Evolutionary conservation across 2,113 vertebrate genomes (phyloP).

Genomic region (Sterna hirundo): DNA sequence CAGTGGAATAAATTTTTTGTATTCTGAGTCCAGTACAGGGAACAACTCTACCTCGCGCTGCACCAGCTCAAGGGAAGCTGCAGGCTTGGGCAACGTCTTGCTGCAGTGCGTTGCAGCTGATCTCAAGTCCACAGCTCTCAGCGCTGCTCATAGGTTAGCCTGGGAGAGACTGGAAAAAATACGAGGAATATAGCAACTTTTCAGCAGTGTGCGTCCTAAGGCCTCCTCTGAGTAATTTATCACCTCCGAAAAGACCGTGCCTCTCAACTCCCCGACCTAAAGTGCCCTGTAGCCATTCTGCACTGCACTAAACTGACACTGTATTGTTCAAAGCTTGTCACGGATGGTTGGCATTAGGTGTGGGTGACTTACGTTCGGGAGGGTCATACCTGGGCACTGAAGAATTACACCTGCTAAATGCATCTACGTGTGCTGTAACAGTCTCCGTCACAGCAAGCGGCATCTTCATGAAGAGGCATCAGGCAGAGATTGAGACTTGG

Average conservation of each 20-base stretch:
- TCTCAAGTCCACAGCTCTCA: not conserved
- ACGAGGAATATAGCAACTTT: not conserved
- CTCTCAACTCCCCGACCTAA: not conserved
- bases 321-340: not conserved
- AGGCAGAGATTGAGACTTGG: not conserved
- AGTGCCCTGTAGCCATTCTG: not conserved
- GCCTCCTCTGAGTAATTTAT: not conserved
- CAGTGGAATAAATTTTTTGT: not conserved
- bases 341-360: not conserved
- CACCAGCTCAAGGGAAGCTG: not conserved
- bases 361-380: not conserved
- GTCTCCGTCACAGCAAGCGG: rapidly evolving
- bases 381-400: not conserved
- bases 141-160: not conserved
- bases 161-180: not conserved
- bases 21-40: not conserved
- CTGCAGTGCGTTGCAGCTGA: not conserved
- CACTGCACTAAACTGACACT: not conserved
- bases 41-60: not conserved
- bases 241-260: not conserved
- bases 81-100: not conserved
- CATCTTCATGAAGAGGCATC: not conserved
- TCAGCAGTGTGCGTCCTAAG: not conserved
- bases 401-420: not conserved
- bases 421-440: not conserved